Evolutionary conservation across 1,140 invertebrate species (phyloP), one percentile per base, ranked within the genome.

Genomic region (Bombus vancouverensis): DNA sequence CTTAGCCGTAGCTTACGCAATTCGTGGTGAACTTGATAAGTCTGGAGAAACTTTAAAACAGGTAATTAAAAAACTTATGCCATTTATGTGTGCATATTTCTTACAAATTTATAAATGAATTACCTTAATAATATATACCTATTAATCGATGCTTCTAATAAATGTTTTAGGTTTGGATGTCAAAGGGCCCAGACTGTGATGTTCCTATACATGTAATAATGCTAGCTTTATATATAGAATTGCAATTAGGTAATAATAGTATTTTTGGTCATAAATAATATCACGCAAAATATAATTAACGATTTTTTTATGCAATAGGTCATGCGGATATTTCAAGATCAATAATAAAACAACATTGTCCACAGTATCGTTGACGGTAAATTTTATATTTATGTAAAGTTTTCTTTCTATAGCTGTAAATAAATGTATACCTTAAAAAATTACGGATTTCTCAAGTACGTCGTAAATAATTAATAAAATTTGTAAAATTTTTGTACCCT

Each of bases 1-100:
- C 94, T 95, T 98, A 85, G 97, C 98, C 42, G 97, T 98, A 25
- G 96, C 97, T 22, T 96, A 98, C 93, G 96, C 97, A 25, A 95
- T 98, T 68, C 96, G 97, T 83, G 97, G 97, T 28, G 97, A 98
- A 93, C 95, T 97, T 72, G 96, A 97, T 79, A 97, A 98, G 93
- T 97, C 98, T 4, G 95, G 96, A 62, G 96, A 96, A 88, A 95
- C 97, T 44, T 93, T 98, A n/a, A 96, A 96, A 93, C 95, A 96
- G 90, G 96, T 96, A 39, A 88, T 81, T 85, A 28, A 25, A 13
- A 47, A 32, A 12, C 4, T 22, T 32, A 22, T 28, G 13, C 0
- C 0, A n/a, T 28, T 0, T 82, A 18, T 42, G 22, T 18, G n/a
- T 44, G 42, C 28, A 22, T 0, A 68, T 34, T 37, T 32, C 6